phyloP scores from a whole-genome alignment of 2,113 vertebrate species.

The Orthonyx spaldingii region DNA sequence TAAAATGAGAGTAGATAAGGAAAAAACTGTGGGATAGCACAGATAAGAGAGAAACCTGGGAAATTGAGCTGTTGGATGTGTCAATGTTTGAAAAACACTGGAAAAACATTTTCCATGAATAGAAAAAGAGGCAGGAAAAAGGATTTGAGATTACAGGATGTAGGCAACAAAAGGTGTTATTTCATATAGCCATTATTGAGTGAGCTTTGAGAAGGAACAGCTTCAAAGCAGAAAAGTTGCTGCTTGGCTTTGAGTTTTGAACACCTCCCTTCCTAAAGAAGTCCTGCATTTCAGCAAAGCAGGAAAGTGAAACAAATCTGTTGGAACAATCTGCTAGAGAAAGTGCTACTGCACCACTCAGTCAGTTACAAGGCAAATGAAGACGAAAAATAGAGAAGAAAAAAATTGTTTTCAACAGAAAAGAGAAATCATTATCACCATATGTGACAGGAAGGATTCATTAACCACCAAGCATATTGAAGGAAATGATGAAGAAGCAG shows the following conservation, averaged over 20 bases:
- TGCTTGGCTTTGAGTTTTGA: background rate
- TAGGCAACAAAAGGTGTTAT: background rate
- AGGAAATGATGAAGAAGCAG: background rate
- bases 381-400: background rate
- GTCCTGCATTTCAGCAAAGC: background rate
- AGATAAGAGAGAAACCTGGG: background rate
- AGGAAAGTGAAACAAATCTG: background rate
- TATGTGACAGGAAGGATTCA: background rate
- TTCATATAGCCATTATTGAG: background rate
- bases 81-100: background rate
- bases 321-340: background rate
- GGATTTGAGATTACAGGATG: background rate
- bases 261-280: background rate
- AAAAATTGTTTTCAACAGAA: background rate
- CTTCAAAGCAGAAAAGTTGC: background rate
- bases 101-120: background rate
- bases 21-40: background rate
- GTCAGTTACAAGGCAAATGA: background rate
- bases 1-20: background rate
- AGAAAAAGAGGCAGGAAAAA: background rate
- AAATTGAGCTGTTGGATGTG: background rate
- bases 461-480: background rate
- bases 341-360: background rate
- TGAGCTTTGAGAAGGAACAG: background rate
- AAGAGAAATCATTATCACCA: background rate